Base-by-base conservation (phyloP, 2,797 vertebrate genomes). In the Threskiornis aethiopicus region DNA sequence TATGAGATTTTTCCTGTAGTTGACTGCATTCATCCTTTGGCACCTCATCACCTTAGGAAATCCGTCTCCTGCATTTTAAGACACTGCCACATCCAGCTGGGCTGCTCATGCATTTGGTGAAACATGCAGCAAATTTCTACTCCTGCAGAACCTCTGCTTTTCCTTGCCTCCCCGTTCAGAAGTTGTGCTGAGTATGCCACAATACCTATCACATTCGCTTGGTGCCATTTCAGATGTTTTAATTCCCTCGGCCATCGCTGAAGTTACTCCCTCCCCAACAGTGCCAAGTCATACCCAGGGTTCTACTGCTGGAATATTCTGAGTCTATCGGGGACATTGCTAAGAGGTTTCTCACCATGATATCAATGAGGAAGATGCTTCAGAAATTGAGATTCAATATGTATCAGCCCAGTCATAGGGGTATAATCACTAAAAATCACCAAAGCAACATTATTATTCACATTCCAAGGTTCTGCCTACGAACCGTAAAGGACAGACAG, bases 241-340 rank as follows among this genome's bases (percentile, higher is more conserved):
- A 15, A n/a, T 76, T 73, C 35, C 18, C 58, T 16, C 0, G 0
- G 28, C 57, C 4, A 1, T 65, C 6, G 1, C 62, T 84, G 42
- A 81, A 65, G 39, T 67, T 78, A 24, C 10, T 82, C 58, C 29
- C n/a, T 52, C 51, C 46, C 22, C 31, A 66, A 2, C 13, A 59
- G 33, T 41, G 51, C 42, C 29, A 76, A 37, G 42, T 54, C 11
- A 7, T 14, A 13, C 54, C 37, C 42, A 17, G 10, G 29, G 41
- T 69, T 78, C 54, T 66, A 28, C 33, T 58, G 42, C 20, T 25
- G 28, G 42, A 73, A 52, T 76, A 59, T 67, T 70, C 16, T 39
- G 72, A 64, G 21, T 81, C 42, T 64, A 10, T 16, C 22, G 66
- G 55, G 47, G 41, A 39, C 16, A 15, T 28, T 47, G 17, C 46